Base-by-base conservation (phyloP, 2,888 invertebrate genomes). In the Eledona agricola region DNA sequence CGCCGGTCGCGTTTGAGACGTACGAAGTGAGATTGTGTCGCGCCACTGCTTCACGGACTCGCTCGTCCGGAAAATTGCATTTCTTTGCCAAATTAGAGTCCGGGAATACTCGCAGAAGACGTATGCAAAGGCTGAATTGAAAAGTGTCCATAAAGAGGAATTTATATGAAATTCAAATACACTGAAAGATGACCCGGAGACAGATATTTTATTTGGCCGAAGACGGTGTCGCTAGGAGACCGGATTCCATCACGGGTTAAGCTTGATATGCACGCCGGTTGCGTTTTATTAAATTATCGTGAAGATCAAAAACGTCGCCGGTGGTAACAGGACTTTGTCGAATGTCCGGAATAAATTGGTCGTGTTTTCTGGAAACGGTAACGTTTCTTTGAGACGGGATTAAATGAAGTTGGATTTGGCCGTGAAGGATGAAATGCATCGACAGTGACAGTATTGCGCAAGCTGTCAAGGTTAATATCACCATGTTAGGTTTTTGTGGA, bases 261-360 rank as follows among this genome's bases (percentile, higher is more conserved):
- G 47, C 37, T 32, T 40, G 40, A 40, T 40, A 50, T 50, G 49
- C 49, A 50, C 38, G 13, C 38, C 49, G 38, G 26, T 9, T 5
- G 25, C 3, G 45, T 23, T 50, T 50, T 50, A 50, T 50, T 50
- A 50, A 50, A 50, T 50, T 50, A 40, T 50, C 32, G 49, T 40
- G 11, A 15, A 50, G 32, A 40, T 50, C 49, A 50, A 50, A 40
- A 38, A 50, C 49, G 49, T 50, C 49, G 40, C 49, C 38, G 49
- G 9, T 50, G 40, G 49, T 40, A 50, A 50, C 49, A 20, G 25
- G 47, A 17, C 47, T 47, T 47, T 47, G 7, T 19, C 16, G 17
- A 23, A 37, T 23, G 5, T 19, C 22, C 12, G 34, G 34, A 19
- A 34, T 19, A 34, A 34, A 37, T 22, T 23, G 42, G 16, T 16